Percentiles rank a stretch among this genome's conserved stretches.
phyloP scores from a whole-genome alignment of 1,140 invertebrate genomes.

The Chironomus striatipennis region DNA sequence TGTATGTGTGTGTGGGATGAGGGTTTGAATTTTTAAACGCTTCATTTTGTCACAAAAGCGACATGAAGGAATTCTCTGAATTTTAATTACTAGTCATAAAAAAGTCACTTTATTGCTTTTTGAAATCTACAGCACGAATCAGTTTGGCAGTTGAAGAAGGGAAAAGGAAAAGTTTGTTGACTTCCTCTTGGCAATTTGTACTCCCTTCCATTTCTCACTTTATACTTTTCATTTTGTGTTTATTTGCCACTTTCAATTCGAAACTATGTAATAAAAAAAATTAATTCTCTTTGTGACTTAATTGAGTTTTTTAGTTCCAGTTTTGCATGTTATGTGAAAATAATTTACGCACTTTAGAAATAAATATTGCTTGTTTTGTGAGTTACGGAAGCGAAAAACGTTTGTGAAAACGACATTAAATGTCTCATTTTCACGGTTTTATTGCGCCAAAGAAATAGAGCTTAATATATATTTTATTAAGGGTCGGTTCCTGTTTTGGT shows the following conservation, averaged over 20 bases:
- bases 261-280: neutral
- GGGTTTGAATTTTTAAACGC: too few species aligned
- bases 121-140: neutral
- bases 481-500: too few species aligned
- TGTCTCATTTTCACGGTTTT: neutral
- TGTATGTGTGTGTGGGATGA: too few species aligned
- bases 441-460: neutral
- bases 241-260: too few species aligned
- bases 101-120: neutral
- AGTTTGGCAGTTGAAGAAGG: neutral
- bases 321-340: neutral
- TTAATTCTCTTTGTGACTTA: neutral
- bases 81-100: slow-evolving; percentile 11
- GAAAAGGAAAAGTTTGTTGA: neutral
- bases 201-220: too few species aligned
- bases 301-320: neutral
- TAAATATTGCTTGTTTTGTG: too few species aligned
- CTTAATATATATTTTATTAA: too few species aligned
- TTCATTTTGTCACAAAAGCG: too few species aligned
- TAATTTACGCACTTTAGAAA: neutral
- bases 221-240: too few species aligned
- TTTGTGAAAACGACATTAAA: neutral
- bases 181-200: neutral
- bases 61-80: neutral
- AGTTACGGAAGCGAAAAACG: too few species aligned